Percentiles rank a stretch among this genome's conserved stretches.
These are phyloP conservation scores for Tholera decimalis DNA, from an alignment of 2,888 invertebrate species.

Conservation along the genomic window DNA sequence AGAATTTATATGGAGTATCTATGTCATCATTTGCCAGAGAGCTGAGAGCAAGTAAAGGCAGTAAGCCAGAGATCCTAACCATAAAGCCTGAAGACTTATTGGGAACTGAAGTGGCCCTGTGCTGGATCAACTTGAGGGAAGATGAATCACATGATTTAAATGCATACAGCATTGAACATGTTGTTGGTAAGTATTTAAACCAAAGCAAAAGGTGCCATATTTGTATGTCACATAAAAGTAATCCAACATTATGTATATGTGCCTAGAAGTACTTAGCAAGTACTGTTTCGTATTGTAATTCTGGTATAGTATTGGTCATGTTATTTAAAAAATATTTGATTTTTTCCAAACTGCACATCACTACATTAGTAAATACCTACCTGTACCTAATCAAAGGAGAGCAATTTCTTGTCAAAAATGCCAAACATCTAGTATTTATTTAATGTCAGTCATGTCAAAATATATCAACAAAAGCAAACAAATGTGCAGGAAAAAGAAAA, in stretches of 20 bases:
- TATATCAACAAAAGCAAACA: constrained; percentile 28
- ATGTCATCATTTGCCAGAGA: constrained; percentile 93
- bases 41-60: constrained; percentile 92
- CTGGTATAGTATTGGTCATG: too few species aligned
- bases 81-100: constrained; percentile 92
- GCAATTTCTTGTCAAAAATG: constrained; percentile 1
- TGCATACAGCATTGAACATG: constrained; percentile 91
- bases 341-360: constrained; percentile 6
- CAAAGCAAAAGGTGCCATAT: neutral
- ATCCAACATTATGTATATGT: too few species aligned
- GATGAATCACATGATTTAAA: constrained; percentile 92
- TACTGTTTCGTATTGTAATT: too few species aligned
- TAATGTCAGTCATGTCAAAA: constrained; percentile 20
- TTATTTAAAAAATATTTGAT: neutral
- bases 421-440: neutral
- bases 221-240: neutral
- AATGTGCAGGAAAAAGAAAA: constrained; percentile 11
- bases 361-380: too few species aligned
- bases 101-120: constrained; percentile 92
- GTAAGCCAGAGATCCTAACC: constrained; percentile 93
- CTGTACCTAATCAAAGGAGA: neutral
- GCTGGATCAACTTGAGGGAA: constrained; percentile 93
- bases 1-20: constrained; percentile 94
- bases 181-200: constrained; percentile 84
- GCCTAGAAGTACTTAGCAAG: too few species aligned